Evolutionary conservation across 2,888 invertebrate species (phyloP).

Genomic region (Eurytoma californica): DNA sequence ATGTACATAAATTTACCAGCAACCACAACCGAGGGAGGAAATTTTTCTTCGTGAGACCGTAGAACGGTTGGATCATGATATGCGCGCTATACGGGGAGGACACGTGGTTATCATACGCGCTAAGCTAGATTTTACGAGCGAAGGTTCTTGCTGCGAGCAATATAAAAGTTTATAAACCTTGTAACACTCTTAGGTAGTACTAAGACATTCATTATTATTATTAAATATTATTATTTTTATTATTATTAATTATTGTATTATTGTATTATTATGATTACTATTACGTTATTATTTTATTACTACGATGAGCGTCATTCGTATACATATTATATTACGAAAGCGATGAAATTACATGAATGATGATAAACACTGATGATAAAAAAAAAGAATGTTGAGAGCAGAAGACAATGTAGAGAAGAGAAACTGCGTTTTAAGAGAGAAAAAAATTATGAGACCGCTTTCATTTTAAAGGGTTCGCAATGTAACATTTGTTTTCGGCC

Average conservation of each 20-base stretch:
- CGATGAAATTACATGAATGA: constrained; percentile 62
- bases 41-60: constrained; percentile 60
- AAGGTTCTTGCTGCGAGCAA: constrained; percentile 56
- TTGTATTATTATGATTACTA: constrained; percentile 59
- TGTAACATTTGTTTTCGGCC: constrained; percentile 43
- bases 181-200: constrained; percentile 69
- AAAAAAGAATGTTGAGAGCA: constrained; percentile 36
- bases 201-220: constrained; percentile 69
- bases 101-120: constrained; percentile 46
- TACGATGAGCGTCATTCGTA: constrained; percentile 62
- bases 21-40: constrained; percentile 64
- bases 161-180: constrained; percentile 59
- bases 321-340: constrained; percentile 54
- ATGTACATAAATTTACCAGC: constrained; percentile 70
- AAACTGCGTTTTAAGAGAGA: constrained; percentile 52
- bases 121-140: constrained; percentile 45
- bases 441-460: constrained; percentile 58
- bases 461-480: constrained; percentile 66
- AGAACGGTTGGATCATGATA: constrained; percentile 64
- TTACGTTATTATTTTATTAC: constrained; percentile 62
- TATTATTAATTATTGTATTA: constrained; percentile 62
- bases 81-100: constrained; percentile 25
- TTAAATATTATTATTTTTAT: constrained; percentile 62
- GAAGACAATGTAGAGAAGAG: constrained; percentile 59
- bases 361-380: constrained; percentile 54